Evolutionary conservation across 2,888 invertebrate genomes (phyloP), one percentile per base, ranked within the genome.

Genomic region (Lasioglossum pauxillum): DNA sequence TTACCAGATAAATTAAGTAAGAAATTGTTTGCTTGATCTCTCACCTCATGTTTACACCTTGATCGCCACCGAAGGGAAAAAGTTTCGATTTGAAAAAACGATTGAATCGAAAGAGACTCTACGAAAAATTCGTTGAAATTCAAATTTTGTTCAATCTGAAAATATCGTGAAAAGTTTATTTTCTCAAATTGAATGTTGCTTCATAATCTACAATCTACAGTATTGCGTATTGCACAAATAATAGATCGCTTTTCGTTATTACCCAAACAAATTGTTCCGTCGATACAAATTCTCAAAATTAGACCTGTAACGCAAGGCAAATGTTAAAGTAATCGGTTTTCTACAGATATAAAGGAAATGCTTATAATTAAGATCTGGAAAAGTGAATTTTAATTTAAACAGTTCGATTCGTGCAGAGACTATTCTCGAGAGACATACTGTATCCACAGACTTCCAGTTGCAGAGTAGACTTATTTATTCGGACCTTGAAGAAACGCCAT

Each of bases 151-250:
- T 38, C 3, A 38, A 38, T 38, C 23, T 67, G 35, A 69, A 35
- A 69, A 38, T 69, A 12, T 49, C n/a, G 35, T 64, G 75, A 64
- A 74, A 44, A 8, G 10, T 64, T 49, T 80, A 79, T 77, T 75
- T 78, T 78, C 46, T 27, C 74, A n/a, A 86, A 64, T 8, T 35
- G 31, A 77, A 46, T 46, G 71, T 27, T 64, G 14, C 12, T 38
- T 77, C 80, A n/a, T n/a, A 41, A 41, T 71, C 41, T 71, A 41
- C 23, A 78, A n/a, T 71, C 41, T 71, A 41, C 23, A 78, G 27
- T 60, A 69, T 75, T 73, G 78, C n/a, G 35, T 90, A 88, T 90
- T 90, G 90, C 88, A 90, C 88, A 76, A 67, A 76, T 69, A 80
- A 60, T 64, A 73, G n/a, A 73, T 86, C 49, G n/a, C 41, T 44